A percentile compares a stretch with the other conserved stretches of the same genome.
phyloP scores from a whole-genome alignment of 2,888 invertebrate species.

The Leptopilina syphax region DNA sequence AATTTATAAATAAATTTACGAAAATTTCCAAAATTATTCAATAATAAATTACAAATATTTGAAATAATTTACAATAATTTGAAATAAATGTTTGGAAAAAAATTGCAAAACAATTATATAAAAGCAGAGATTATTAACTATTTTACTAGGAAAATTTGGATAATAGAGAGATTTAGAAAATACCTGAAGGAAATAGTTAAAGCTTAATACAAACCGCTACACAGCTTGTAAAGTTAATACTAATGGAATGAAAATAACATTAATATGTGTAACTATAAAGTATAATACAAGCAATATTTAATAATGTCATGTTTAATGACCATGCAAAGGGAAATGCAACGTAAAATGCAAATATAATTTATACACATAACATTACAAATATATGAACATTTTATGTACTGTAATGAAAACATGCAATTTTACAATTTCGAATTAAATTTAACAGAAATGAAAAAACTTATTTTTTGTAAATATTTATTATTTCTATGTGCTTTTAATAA shows the following conservation, averaged over 20 bases:
- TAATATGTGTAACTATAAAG: slow-evolving; percentile 5
- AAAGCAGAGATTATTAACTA: no score
- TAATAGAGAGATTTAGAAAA: not conserved
- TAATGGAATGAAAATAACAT: slow-evolving; percentile 16
- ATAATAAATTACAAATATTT: no score
- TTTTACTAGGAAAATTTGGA: no score
- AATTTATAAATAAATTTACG: no score
- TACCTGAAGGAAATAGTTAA: not conserved
- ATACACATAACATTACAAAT: not conserved
- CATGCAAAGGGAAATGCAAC: not conserved
- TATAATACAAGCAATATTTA: slow-evolving; percentile 1
- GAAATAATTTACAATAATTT: no score
- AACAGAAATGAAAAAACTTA: no score
- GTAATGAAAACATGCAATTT: not conserved
- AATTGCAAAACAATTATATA: no score
- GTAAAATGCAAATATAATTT: not conserved
- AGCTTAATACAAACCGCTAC: not conserved
- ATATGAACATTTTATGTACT: no score
- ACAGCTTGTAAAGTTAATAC: slow-evolving; percentile 8
- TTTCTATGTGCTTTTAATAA: no score
- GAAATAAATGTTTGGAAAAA: no score
- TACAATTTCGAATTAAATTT: not conserved
- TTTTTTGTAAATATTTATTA: no score
- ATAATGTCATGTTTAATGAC: not conserved
- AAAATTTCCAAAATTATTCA: no score